Evolutionary conservation across 2,797 vertebrate genomes (phyloP).

Genomic region (Sebastes umbrosus): DNA sequence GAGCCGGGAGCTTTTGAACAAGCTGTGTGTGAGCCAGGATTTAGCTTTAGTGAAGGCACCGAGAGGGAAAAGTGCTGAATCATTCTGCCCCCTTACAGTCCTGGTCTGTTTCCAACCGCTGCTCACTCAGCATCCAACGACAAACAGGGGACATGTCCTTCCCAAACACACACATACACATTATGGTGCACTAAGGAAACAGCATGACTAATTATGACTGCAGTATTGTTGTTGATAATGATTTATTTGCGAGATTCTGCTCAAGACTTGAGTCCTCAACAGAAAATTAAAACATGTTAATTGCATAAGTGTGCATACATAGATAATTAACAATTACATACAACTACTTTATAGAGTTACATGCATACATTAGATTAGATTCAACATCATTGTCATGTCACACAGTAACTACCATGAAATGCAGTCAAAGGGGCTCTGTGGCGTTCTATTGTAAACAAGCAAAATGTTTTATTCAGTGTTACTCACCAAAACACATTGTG

Average conservation of each 20-base stretch:
- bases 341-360: background rate
- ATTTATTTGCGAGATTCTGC: background rate
- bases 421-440: background rate
- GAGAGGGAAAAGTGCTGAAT: constrained; percentile 66
- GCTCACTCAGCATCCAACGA: constrained; percentile 35
- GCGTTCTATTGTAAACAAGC: background rate
- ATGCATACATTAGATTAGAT: background rate
- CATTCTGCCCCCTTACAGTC: constrained; percentile 56
- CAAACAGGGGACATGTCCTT: constrained; percentile 48
- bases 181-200: background rate
- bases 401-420: background rate
- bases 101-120: constrained; percentile 56
- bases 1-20: constrained; percentile 26
- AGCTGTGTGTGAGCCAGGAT: constrained; percentile 34
- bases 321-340: background rate
- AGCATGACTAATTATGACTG: background rate
- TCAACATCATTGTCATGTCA: background rate
- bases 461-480: background rate
- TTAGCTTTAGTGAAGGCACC: constrained; percentile 29
- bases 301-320: background rate
- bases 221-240: background rate
- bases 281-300: background rate
- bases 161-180: background rate
- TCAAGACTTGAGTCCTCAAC: background rate
- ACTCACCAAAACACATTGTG: background rate